Evolutionary conservation across 2,113 vertebrate species (phyloP).

Genomic region (Bucco capensis): DNA sequence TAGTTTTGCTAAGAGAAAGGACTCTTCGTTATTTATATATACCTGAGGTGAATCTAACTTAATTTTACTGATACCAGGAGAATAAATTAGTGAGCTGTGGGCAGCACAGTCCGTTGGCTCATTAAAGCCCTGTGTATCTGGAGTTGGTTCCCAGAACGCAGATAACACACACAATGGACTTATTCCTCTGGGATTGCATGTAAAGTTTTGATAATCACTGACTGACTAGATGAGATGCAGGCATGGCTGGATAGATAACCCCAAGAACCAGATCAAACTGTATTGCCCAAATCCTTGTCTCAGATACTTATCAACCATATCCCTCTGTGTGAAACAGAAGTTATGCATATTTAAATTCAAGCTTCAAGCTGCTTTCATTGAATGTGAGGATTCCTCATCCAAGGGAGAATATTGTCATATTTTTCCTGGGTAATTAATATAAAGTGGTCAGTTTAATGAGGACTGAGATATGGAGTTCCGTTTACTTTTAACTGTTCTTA

Average conservation of each 20-base stretch:
- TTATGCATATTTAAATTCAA: slow-evolving; percentile 1
- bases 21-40: neutral
- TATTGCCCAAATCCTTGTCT: neutral
- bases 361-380: neutral
- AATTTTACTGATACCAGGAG: neutral
- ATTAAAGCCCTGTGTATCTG: slow-evolving; percentile 8
- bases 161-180: neutral
- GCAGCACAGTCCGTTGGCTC: neutral
- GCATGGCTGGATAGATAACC: neutral
- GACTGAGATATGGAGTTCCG: neutral
- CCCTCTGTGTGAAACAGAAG: neutral
- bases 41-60: neutral
- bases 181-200: neutral
- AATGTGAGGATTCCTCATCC: neutral
- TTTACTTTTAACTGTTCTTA: neutral
- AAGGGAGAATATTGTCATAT: neutral
- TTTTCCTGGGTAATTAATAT: slow-evolving; percentile 32
- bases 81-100: slow-evolving; percentile 12
- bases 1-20: neutral
- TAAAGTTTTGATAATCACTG: neutral
- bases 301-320: neutral
- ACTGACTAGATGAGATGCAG: neutral
- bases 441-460: slow-evolving; percentile 17
- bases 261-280: slow-evolving; percentile 2
- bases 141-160: neutral